Evolutionary conservation across 2,797 vertebrate genomes (phyloP), one percentile per base, ranked within the genome.

Genomic region (Paratrypauchen microcephalus): DNA sequence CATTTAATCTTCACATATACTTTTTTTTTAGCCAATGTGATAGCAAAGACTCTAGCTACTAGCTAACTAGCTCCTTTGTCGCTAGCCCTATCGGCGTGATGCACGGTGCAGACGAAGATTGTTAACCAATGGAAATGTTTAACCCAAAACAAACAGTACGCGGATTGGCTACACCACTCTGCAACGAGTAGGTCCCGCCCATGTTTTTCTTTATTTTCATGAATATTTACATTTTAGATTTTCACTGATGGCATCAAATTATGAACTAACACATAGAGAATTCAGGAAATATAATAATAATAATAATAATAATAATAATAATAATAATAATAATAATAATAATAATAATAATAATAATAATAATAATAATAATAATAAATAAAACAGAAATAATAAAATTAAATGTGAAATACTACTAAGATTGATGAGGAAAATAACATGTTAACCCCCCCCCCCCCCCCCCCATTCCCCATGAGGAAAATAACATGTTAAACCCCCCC

Each of bases 111-210:
- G 60, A 59, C 18, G n/a, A 55, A 36, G 55, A 28, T 3, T 28
- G 41, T 55, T 62, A 70, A 65, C 91, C 88, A 92, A 91, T 92
- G 39, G 61, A 13, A 82, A 19, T 15, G 26, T 4, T 67, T 76
- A 48, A 2, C 1, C 47, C 16, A 57, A 15, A 3, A 52, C 16
- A 32, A 19, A 3, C 58, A 39, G 59, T 0, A 1, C 3, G 28
- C 30, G 79, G 71, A 89, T 90, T 91, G 87, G 88, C 5, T 65
- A 3, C 16, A 30, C 16, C 18, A 18, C 11, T 28, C 13, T 1
- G 4, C 15, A 59, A 21, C 0, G 0, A 3, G 0, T 21, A 61
- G 11, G 13, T 1, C 30, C 32, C 59, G 32, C 32, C 30, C 59
- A 59, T 18, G 8, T 21, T 23, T 21, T 9, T 19, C 41, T 45